These are phyloP conservation scores for Mareca penelope DNA, from an alignment of 2,797 vertebrate species.

Conservation along the genomic window DNA sequence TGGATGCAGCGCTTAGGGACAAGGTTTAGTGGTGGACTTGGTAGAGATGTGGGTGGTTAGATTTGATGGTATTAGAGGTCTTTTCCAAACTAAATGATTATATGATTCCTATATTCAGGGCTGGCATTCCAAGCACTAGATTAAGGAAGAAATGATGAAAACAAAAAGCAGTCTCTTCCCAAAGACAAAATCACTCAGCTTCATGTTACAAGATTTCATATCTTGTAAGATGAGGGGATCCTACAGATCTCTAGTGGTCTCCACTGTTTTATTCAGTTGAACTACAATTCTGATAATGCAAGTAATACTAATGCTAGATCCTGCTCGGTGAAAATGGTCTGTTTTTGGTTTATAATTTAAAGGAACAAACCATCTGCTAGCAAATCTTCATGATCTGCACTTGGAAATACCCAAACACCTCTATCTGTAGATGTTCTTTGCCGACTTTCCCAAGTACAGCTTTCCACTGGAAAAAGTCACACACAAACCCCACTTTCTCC, in stretches of 20 bases:
- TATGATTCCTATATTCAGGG: background rate
- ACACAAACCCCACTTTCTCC: background rate
- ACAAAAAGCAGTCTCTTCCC: background rate
- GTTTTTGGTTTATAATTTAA: background rate
- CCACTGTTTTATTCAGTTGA: background rate
- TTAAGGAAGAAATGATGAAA: background rate
- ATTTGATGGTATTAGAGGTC: too few species aligned
- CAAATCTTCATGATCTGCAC: background rate
- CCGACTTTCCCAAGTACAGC: background rate
- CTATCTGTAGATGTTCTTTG: background rate
- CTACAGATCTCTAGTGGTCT: background rate
- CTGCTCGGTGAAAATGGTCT: background rate
- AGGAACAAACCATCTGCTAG: constrained; percentile 16
- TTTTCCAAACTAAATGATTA: too few species aligned
- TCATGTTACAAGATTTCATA: background rate
- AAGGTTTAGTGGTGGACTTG: too few species aligned
- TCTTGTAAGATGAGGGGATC: background rate
- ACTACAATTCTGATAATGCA: background rate
- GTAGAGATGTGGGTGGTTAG: too few species aligned
- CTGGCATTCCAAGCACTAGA: background rate
- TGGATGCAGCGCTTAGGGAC: too few species aligned
- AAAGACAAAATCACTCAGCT: background rate
- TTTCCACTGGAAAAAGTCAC: background rate
- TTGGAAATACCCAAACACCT: constrained; percentile 14
- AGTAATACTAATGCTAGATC: background rate